Evolutionary conservation across 92 coral and sea anemone genomes (phyloP).

Genomic region (Desmophyllum pertusum): DNA sequence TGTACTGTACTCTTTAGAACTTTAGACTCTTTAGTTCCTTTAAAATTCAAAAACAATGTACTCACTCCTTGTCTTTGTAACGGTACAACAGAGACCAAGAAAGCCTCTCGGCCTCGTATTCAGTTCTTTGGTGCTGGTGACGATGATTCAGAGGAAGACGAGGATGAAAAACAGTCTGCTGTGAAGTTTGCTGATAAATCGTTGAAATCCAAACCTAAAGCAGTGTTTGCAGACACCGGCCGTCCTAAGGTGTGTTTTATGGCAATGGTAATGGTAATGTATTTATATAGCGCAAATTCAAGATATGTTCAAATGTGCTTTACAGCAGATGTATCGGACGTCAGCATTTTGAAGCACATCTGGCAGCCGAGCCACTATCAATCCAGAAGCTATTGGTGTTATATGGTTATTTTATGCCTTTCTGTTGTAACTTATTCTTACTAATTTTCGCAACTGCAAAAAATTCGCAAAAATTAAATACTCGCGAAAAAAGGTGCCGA

Average conservation of each 20-base stretch:
- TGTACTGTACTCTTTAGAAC: background rate
- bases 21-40: background rate
- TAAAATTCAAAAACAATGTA: background rate
- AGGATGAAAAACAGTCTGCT: slow-evolving; percentile 12
- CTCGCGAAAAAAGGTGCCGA: too few relatives aligned
- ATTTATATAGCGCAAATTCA: background rate
- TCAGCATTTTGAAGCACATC: too few relatives aligned
- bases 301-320: background rate
- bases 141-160: slow-evolving; percentile 50
- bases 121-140: slow-evolving; percentile 61
- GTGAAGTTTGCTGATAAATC: slow-evolving; percentile 44
- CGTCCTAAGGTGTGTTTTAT: slow-evolving; percentile 4
- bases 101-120: slow-evolving; percentile 49
- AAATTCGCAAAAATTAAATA: too few relatives aligned
- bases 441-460: too few relatives aligned
- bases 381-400: too few relatives aligned
- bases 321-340: too few relatives aligned
- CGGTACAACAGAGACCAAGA: background rate
- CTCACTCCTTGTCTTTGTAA: background rate
- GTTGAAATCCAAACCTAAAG: slow-evolving; percentile 14
- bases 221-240: slow-evolving; percentile 5
- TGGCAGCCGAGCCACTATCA: too few relatives aligned
- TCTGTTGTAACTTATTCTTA: too few relatives aligned
- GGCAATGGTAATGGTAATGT: background rate
- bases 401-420: too few relatives aligned